A percentile compares a stretch with the other conserved stretches of the same genome.
These are phyloP conservation scores for Haemorhous mexicanus DNA, from an alignment of 2,113 vertebrate species.

Conservation along the genomic window DNA sequence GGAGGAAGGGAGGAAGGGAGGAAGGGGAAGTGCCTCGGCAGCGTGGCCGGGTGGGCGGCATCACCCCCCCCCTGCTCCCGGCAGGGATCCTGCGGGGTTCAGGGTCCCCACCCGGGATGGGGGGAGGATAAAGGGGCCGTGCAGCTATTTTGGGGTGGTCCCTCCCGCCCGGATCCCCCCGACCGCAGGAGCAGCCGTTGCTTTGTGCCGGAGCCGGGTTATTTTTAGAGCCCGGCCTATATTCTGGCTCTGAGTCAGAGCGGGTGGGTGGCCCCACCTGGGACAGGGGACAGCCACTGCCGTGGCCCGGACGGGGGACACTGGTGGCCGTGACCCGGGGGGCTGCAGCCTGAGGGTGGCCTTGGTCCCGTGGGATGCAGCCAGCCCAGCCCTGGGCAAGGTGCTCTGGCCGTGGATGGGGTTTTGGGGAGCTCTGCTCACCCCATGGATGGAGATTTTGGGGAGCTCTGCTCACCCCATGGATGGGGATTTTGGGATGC, in stretches of 20 bases:
- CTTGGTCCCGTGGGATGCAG: rapidly evolving
- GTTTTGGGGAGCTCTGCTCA: not conserved
- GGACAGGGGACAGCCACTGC: not conserved
- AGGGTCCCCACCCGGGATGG: not conserved
- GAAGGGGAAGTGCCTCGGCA: not conserved
- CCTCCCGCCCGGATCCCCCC: not conserved
- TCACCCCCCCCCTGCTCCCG: rapidly evolving
- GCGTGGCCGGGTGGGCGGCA: not conserved
- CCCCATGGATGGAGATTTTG: not conserved
- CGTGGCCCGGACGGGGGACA: not conserved
- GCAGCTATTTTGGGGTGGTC: not conserved
- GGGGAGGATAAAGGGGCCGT: not conserved
- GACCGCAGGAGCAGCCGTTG: not conserved
- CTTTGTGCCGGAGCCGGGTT: slow-evolving; percentile 36
- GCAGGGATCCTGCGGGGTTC: not conserved
- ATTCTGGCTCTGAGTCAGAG: slow-evolving; percentile 63
- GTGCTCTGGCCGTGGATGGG: not conserved
- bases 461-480: not conserved
- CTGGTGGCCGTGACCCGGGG: rapidly evolving
- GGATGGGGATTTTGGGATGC: not conserved
- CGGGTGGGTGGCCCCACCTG: slow-evolving; percentile 44
- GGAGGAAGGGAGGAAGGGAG: not conserved
- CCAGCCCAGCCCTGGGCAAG: not conserved
- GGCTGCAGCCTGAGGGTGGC: rapidly evolving
- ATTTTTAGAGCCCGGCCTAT: slow-evolving; percentile 55